Base-by-base conservation (phyloP, 2,888 invertebrate species). In the Noctua comes region DNA sequence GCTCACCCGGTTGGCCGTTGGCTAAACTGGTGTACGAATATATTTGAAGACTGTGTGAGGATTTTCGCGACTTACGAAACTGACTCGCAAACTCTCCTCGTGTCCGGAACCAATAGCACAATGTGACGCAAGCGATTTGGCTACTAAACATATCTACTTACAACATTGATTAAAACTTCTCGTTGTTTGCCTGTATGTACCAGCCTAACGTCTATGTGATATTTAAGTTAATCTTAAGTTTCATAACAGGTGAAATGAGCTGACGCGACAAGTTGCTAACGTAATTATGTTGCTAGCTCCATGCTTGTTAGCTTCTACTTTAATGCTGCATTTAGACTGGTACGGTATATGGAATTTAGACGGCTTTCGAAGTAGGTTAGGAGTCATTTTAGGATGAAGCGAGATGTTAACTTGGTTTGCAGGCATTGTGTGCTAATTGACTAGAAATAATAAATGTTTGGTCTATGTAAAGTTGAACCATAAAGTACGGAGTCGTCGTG, bases 151-250 rank as follows among this genome's bases (percentile, higher is more conserved):
- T 27, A 27, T 2, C 13, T n/a, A 54, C 54, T 54, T 54, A 1
- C 4, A 57, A n/a, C n/a, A 57, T 57, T 57, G 11, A 57, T n/a
- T 3, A 18, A 59, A 31, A 59, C 27, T 16, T 59, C 31, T 54
- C 31, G 31, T 36, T 76, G 36, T 78, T 70, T 46, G 27, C 21
- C 36, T 8, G 18, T 57, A 48, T 24, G 24, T 24, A 24, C 27
- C n/a, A 72, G 66, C 16, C 57, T 24, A 40, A 18, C 31, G 8
- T 74, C n/a, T 62, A 77, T 71, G 78, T 48, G 4, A 71, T 77
- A 81, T 77, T 80, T 36, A 84, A 75, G 57, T 83, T 80, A 72
- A 65, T 76, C 59, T 11, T 64, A 71, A 76, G 73, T 78, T 78
- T 72, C 36, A 48, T 65, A 71, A 65, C 75, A 57, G 27, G 62